Evolutionary conservation across 2,888 invertebrate species (phyloP), one percentile per base, ranked within the genome.

Genomic region (Seira ritae): DNA sequence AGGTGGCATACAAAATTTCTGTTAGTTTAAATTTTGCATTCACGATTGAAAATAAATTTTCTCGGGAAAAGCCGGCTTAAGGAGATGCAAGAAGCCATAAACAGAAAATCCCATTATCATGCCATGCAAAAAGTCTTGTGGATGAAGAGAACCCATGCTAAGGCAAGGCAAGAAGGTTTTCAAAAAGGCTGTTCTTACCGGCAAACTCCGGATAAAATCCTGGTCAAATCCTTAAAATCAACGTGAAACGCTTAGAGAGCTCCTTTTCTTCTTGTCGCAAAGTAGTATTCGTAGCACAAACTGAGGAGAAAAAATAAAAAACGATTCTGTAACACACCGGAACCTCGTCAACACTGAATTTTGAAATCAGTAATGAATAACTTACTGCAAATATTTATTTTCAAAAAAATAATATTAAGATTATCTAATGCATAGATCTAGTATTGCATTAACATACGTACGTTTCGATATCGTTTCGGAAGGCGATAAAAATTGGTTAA

Each of bases 151-250:
- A n/a, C n/a, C n/a, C n/a, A n/a, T n/a, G n/a, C n/a, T n/a, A n/a
- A n/a, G n/a, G n/a, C n/a, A n/a, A n/a, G n/a, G n/a, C n/a, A n/a
- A n/a, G n/a, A n/a, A n/a, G n/a, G n/a, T n/a, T n/a, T n/a, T n/a
- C n/a, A n/a, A n/a, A n/a, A n/a, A n/a, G n/a, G n/a, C n/a, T n/a
- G n/a, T 24, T 24, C 65, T 78, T 79, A 79, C 79, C 79, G 66
- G 67, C 24, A 72, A 66, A 72, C 72, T 72, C 79, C 72, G 79
- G 72, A 78, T 67, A 71, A 19, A 79, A 60, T 78, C 72, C 79
- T 72, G 67, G 79, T 79, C 79, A 72, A 79, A 79, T 79, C 20
- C 22, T 71, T 76, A 68, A 70, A 75, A 78, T 15, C 46, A n/a
- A n/a, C n/a, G n/a, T 69, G 17, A 76, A 68, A 67, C 19, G 62